phyloP scores from a whole-genome alignment of 2,888 invertebrate genomes.

The Calliopum simillimum region DNA sequence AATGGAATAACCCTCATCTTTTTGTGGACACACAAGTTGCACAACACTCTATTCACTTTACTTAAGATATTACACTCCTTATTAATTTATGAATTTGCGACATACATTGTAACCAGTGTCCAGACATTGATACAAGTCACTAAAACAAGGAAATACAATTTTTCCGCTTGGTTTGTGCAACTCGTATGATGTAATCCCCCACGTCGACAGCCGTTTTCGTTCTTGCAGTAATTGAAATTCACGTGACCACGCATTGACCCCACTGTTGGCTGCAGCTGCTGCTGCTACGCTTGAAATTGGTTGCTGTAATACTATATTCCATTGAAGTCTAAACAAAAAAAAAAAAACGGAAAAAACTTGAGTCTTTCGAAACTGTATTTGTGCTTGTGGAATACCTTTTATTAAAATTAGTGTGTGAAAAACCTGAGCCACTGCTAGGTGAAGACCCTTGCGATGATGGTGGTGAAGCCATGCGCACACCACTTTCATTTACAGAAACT shows the following conservation, averaged over 20 bases:
- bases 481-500: slow-evolving; percentile 15
- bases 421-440: slow-evolving; percentile 35
- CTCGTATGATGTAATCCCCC: slow-evolving; percentile 95
- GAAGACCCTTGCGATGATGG: slow-evolving; percentile 44
- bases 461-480: slow-evolving; percentile 39
- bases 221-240: slow-evolving; percentile 94
- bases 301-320: slow-evolving; percentile 86
- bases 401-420: slow-evolving; percentile 29
- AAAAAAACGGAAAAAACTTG: not conserved
- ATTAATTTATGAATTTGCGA: slow-evolving; percentile 28
- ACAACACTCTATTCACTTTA: too few relatives aligned
- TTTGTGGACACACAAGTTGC: too few relatives aligned
- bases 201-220: slow-evolving; percentile 88
- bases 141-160: slow-evolving; percentile 91
- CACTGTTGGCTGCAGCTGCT: slow-evolving; percentile 47
- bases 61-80: too few relatives aligned
- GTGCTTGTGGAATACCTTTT: slow-evolving; percentile 12
- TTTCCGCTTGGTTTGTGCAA: slow-evolving; percentile 84
- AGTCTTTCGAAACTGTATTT: not conserved
- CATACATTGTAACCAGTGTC: slow-evolving; percentile 79
- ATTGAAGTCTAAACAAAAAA: slow-evolving; percentile 72
- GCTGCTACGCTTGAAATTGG: slow-evolving; percentile 76
- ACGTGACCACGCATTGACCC: slow-evolving; percentile 75
- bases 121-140: slow-evolving; percentile 87
- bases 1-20: too few relatives aligned